Evolutionary conservation across 2,797 vertebrate genomes (phyloP), one percentile per base, ranked within the genome.

Genomic region (Lepus oiostolus): DNA sequence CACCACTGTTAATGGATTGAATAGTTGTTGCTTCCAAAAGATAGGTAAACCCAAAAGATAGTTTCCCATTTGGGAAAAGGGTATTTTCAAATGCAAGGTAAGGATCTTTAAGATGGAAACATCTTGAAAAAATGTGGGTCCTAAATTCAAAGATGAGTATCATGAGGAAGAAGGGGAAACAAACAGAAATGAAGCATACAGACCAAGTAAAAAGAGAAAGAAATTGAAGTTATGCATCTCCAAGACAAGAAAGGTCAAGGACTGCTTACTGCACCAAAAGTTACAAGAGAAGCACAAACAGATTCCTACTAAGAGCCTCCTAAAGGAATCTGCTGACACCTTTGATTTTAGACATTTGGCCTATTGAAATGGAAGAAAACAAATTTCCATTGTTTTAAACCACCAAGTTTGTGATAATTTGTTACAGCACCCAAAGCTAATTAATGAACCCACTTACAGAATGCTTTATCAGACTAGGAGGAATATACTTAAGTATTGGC

Each of bases 321-420:
- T 28, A 35, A 76, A 79, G 65, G 28, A 88, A 86, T 8, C 26
- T 76, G 62, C 52, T 65, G 54, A 93, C 26, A 38, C 24, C 26
- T 42, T n/a, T 68, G 24, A 84, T 77, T 94, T 93, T 74, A 84
- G 28, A 93, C 30, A 70, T 70, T 6, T 80, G 65, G 32, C 52
- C 65, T 30, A 58, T 14, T 84, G 42, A 93, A 90, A 7, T 6
- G 17, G 62, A 19, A 80, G 28, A 71, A 54, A 62, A 80, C 75
- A 67, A 24, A 84, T 91, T 28, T 90, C 81, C 65, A 32, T 52
- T 77, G 13, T 68, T 88, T 88, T 79, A 80, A 32, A 38, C 17
- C 22, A 70, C 42, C 42, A 85, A 30, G 38, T 84, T 68, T 79
- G 12, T 63, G 13, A 52, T 79, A 62, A 80, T 88, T 42, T 80